These are phyloP conservation scores for Drosophila takahashii DNA, from an alignment of 1,140 invertebrate species.

Conservation along the genomic window DNA sequence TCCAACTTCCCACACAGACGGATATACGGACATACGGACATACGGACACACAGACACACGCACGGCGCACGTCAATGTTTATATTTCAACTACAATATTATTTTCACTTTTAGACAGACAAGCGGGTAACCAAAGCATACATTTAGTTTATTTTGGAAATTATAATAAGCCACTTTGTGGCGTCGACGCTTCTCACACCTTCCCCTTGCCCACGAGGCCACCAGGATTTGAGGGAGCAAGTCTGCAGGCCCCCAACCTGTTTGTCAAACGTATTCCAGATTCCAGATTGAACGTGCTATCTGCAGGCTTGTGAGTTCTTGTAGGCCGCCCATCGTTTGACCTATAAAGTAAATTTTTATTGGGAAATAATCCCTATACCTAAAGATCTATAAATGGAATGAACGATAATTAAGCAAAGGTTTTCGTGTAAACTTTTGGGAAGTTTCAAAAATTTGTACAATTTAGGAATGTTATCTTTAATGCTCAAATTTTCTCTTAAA, in stretches of 20 bases:
- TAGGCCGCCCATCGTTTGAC: no score
- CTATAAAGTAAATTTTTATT: no score
- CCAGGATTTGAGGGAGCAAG: not conserved
- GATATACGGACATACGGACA: no score
- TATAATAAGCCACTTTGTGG: conserved; percentile 73
- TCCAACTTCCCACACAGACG: conserved; percentile 4
- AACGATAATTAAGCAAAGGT: no score
- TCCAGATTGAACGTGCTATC: conserved; percentile 25
- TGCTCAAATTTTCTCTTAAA: no score
- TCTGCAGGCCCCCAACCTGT: not conserved
- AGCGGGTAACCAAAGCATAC: conserved; percentile 33
- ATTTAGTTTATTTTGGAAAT: conserved; percentile 72
- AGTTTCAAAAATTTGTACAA: no score
- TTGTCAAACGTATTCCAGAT: conserved; percentile 23
- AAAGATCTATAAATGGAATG: no score
- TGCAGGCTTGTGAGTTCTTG: conserved; percentile 3
- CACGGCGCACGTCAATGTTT: conserved; percentile 50
- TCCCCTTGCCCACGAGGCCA: no score
- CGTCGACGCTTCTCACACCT: not conserved
- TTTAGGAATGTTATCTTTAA: no score
- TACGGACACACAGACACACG: no score
- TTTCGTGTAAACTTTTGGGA: no score
- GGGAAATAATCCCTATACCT: no score
- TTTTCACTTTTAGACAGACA: conserved; percentile 62
- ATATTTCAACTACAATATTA: conserved; percentile 74